A percentile compares a stretch with the other conserved stretches of the same genome.
phyloP scores from a whole-genome alignment of 2,888 invertebrate species.

The Erebia ligea region DNA sequence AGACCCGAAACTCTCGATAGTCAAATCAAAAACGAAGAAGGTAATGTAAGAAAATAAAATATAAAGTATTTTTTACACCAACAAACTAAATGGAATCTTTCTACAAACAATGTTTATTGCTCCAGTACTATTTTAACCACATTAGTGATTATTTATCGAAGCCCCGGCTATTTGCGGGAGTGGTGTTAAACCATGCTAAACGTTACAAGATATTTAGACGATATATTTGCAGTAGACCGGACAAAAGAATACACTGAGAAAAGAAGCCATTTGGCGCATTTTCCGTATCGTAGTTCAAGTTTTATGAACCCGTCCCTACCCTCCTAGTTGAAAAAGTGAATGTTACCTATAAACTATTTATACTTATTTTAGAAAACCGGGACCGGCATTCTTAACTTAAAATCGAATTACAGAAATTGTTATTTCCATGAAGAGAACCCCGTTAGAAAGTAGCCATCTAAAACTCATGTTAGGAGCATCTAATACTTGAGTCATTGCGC shows the following conservation, averaged over 20 bases:
- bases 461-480: no score
- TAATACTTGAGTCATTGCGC: no score
- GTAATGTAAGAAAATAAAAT: no score
- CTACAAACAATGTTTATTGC: constrained; percentile 1
- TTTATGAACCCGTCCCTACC: neutral
- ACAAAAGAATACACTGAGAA: neutral
- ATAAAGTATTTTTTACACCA: no score
- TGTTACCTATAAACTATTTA: no score
- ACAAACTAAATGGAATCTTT: neutral
- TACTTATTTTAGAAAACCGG: no score
- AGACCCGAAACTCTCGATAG: no score
- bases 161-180: constrained; percentile 12
- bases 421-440: no score
- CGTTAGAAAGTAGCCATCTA: no score
- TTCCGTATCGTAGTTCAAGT: neutral
- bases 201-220: neutral
- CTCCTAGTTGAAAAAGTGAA: neutral
- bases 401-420: no score
- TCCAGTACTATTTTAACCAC: constrained; percentile 13
- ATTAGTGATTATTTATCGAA: constrained; percentile 34
- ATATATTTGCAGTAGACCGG: neutral
- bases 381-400: no score
- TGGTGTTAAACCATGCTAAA: constrained; percentile 27
- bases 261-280: neutral
- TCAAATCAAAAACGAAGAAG: no score